Base-by-base conservation (phyloP, 2,888 invertebrate species). In the Drosophila basisetae region DNA sequence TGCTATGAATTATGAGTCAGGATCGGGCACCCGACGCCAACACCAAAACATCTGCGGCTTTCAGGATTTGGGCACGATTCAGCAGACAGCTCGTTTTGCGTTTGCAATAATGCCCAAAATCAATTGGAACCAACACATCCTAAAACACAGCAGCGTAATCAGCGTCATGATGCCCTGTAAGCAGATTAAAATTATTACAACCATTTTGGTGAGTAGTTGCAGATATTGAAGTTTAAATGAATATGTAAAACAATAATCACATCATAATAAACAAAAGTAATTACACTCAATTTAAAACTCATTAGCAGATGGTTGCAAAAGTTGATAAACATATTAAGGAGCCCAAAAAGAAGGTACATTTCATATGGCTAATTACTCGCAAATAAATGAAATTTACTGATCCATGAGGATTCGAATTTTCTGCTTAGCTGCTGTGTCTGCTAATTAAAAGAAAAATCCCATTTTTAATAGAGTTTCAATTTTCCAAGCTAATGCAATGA, bases 1-100 rank as follows among this genome's bases (percentile, higher is more conserved):
- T 69, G 64, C 73, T 56, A 72, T 86, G 79, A 87, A 76, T 87
- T 86, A 87, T 87, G 86, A 76, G 73, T 64, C 77, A 68, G 73
- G 72, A 33, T 54, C 59, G 56, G 54, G 49, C 52, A 77, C 62
- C 22, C 54, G 60, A 68, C 30, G 78, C 75, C 68, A 67, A 67
- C 50, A 33, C 49, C 37, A 35, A 58, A 68, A 50, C 71, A 79
- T 50, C 67, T 70, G 75, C 61, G 63, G 28, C 56, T 60, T 30
- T 30, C 54, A 41, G 41, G 11, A 41, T 13, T 41, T 55, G 37
- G 2, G 22, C 49, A 4, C 31, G 2, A 37, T 54, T 30, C 61
- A 16, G 35, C 22, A 13, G 39, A 30, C 28, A 56, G 50, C 50
- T 60, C 41, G 31, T 53, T 64, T 59, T 47, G 47, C 41, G 35